phyloP scores from a whole-genome alignment of 1,140 invertebrate species.

The Proctacanthus coquilletti region DNA sequence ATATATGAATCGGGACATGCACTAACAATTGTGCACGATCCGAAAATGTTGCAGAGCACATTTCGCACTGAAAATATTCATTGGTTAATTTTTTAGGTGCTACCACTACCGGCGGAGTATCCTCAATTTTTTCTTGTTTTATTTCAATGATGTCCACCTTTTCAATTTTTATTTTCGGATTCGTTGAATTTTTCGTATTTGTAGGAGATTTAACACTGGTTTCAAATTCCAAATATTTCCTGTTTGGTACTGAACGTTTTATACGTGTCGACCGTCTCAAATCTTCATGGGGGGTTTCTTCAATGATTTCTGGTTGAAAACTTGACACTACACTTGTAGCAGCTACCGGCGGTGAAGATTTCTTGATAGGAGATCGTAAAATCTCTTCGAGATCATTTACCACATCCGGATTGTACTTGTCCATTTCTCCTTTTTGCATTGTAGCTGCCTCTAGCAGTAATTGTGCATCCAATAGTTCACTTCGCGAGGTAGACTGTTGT shows the following conservation, averaged over 20 bases:
- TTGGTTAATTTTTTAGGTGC: constrained; percentile 2
- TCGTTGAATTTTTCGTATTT: constrained; percentile 1
- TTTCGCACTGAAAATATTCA: constrained; percentile 47
- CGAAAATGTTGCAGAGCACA: constrained; percentile 59
- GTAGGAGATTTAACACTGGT: background rate
- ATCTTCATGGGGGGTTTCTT: constrained; percentile 11
- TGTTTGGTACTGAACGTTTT: constrained; percentile 1
- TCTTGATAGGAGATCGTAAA: constrained; percentile 20
- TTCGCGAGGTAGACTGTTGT: constrained; percentile 1
- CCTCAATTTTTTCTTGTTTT: background rate
- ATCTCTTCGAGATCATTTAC: constrained; percentile 29
- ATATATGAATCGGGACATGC: constrained; percentile 68
- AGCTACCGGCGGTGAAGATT: constrained; percentile 11
- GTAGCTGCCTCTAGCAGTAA: constrained; percentile 17
- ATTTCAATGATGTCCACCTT: background rate
- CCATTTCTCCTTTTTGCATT: constrained; percentile 16
- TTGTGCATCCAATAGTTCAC: constrained; percentile 18
- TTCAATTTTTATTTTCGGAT: background rate
- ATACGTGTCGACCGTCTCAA: constrained; percentile 7
- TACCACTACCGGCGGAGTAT: too few species aligned
- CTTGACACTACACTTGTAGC: constrained; percentile 23
- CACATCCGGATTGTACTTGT: constrained; percentile 24
- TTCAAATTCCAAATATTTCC: constrained; percentile 9
- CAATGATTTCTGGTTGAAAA: constrained; percentile 19
- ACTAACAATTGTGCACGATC: constrained; percentile 52